A percentile compares a stretch with the other conserved stretches of the same genome.
phyloP scores from a whole-genome alignment of 1,140 invertebrate species.

The Papilio machaon region DNA sequence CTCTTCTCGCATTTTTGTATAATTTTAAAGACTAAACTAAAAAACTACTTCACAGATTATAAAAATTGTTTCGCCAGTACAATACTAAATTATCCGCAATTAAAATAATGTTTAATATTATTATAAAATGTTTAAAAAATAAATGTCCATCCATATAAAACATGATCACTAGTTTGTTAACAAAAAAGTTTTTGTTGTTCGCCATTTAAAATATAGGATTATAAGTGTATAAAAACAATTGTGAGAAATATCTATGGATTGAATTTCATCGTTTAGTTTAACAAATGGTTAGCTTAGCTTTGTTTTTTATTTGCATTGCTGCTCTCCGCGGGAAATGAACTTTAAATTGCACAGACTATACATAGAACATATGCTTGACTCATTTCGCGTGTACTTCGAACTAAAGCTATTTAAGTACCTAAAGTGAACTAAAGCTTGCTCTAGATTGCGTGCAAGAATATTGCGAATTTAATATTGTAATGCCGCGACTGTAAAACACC shows the following conservation, averaged over 20 bases:
- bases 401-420: neutral
- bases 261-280: slow-evolving; percentile 8
- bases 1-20: no score
- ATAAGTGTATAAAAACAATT: neutral
- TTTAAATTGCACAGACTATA: slow-evolving; percentile 10
- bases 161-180: neutral
- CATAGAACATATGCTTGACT: slow-evolving; percentile 24
- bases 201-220: neutral
- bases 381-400: neutral
- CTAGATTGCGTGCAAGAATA: neutral
- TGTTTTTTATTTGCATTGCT: neutral
- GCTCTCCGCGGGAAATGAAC: slow-evolving; percentile 5
- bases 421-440: neutral
- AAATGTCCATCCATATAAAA: no score
- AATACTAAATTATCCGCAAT: neutral
- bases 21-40: no score
- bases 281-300: slow-evolving; percentile 28
- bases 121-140: neutral
- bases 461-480: neutral
- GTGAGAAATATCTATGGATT: neutral
- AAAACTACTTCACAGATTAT: neutral
- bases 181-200: neutral
- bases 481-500: no score
- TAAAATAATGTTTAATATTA: neutral
- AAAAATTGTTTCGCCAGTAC: neutral